Conservation (phyloP, 35 echinoderm and acorn worm species). For the Ophiothrix spiculata region DNA sequence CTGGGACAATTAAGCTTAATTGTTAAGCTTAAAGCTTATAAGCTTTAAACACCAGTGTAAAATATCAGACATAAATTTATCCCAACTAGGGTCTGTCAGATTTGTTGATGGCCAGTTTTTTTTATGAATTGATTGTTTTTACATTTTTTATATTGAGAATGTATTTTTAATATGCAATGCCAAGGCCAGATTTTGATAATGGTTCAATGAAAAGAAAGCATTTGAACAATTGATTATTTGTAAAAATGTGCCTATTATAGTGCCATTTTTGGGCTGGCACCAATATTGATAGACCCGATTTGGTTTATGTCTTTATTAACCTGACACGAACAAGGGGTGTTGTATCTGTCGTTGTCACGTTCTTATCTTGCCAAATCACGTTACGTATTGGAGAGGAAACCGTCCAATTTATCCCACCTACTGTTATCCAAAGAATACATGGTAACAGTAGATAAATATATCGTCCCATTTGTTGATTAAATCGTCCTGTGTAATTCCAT, state of each 20-base stretch:
- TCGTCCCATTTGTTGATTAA: no score
- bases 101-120: no score
- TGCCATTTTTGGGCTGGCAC: neutral
- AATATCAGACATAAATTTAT: neutral
- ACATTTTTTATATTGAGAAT: neutral
- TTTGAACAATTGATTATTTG: neutral
- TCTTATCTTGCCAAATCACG: neutral
- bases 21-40: neutral
- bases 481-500: no score
- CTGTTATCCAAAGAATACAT: neutral
- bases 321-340: neutral
- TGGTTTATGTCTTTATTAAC: neutral
- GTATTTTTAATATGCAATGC: neutral
- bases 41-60: neutral
- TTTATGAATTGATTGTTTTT: neutral
- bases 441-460: neutral
- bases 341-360: neutral
- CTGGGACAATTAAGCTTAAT: neutral
- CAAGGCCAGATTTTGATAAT: neutral
- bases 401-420: conserved; percentile 1
- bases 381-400: neutral
- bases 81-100: no score
- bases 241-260: neutral
- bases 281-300: neutral
- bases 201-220: neutral